A percentile compares a stretch with the other conserved stretches of the same genome.
These are phyloP conservation scores for Meiosimyza platycephala DNA, from an alignment of 2,888 invertebrate genomes.

Conservation along the genomic window DNA sequence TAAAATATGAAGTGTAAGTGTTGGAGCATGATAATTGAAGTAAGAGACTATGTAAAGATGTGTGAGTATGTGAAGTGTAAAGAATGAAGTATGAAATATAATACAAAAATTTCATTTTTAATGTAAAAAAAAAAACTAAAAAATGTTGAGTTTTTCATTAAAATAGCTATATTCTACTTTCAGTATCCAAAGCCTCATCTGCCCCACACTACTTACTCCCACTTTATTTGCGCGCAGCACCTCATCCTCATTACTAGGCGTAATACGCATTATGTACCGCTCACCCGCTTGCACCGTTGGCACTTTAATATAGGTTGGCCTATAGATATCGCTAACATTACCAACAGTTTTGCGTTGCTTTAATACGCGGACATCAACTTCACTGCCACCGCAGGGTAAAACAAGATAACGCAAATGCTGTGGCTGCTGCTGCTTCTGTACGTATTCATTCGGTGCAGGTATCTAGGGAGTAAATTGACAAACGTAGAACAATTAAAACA, in stretches of 20 bases:
- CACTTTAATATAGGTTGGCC: conserved; percentile 68
- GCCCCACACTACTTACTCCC: conserved; percentile 63
- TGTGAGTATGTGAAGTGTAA: too few relatives aligned
- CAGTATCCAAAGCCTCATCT: too few relatives aligned
- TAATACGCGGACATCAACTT: conserved; percentile 68
- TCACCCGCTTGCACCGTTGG: conserved; percentile 61
- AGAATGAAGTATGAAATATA: too few relatives aligned
- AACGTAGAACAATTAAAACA: neutral
- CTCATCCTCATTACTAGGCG: conserved; percentile 69
- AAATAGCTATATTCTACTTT: too few relatives aligned
- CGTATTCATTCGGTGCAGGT: neutral
- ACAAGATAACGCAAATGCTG: conserved; percentile 66
- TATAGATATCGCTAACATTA: conserved; percentile 65
- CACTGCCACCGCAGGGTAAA: conserved; percentile 71
- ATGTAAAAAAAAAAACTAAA: too few relatives aligned
- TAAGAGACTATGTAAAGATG: too few relatives aligned
- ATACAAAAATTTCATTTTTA: too few relatives aligned
- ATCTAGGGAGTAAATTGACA: neutral
- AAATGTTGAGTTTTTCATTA: too few relatives aligned
- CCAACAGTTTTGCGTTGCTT: conserved; percentile 64
- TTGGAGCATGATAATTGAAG: too few relatives aligned
- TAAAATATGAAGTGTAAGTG: too few relatives aligned
- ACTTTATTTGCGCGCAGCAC: conserved; percentile 69
- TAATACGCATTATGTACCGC: conserved; percentile 69
- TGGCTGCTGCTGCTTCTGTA: neutral